Evolutionary conservation across 2,888 invertebrate species (phyloP), one percentile per base, ranked within the genome.

Genomic region (Pachliopta kotzebuea): DNA sequence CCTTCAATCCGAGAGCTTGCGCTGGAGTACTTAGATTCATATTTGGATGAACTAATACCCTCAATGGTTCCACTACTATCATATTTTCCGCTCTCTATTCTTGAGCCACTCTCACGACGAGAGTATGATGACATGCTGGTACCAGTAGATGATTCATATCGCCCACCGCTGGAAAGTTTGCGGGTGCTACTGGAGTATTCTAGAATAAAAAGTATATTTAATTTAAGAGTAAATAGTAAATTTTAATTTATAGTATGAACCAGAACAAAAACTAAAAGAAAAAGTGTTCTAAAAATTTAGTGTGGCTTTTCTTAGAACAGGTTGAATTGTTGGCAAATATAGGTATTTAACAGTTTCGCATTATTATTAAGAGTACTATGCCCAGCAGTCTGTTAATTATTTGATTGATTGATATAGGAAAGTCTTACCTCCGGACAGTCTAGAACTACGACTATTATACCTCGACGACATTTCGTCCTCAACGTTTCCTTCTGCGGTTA

Each of bases 381-480:
- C n/a, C n/a, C n/a, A n/a, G n/a, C n/a, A n/a, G n/a, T n/a, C n/a
- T n/a, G n/a, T n/a, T n/a, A n/a, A n/a, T n/a, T n/a, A n/a, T n/a
- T n/a, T n/a, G n/a, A n/a, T n/a, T n/a, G n/a, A n/a, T n/a, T n/a
- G n/a, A n/a, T 14, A 8, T 31, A 37, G 14, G 9, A 37, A 37
- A 37, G 4, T 57, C 76, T 80, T 81, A 94, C 94, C 93, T 92
- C 94, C 94, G 77, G 93, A 92, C 58, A 92, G 90, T 86, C 92
- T 93, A 78, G 94, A 92, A 76, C 94, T 94, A 81, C 93, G 92
- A 86, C 93, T 93, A 50, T 65, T 65, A 77, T 93, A 94, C 75
- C 94, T 93, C 70, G 94, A 92, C 72, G 94, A 93, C 79, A 93
- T 92, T 69, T 90, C 90, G 80, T 83, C 88, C 77, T 86, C 88